Percentiles rank a stretch among this genome's conserved stretches.
Conservation (phyloP, 2,113 vertebrate genomes). For the Rhinolophus sinicus region DNA sequence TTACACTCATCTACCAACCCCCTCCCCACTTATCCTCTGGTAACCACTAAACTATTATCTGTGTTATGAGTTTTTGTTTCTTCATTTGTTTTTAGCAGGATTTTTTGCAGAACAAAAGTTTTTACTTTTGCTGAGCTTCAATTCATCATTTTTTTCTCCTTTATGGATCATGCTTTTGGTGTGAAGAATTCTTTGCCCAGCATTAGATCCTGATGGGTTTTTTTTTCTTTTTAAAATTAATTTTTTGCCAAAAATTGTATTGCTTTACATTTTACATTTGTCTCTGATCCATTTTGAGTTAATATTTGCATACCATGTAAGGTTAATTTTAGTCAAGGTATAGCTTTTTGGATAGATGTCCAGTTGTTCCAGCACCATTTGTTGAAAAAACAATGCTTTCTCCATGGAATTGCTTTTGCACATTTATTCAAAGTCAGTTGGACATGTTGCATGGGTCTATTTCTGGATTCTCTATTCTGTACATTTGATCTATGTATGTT, state of each 20-base stretch:
- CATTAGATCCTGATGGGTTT: not conserved
- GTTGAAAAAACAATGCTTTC: not conserved
- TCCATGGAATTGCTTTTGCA: not conserved
- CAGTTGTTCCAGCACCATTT: not conserved
- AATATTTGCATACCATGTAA: not conserved
- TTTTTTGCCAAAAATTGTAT: not conserved
- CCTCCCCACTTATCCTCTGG: too few species aligned
- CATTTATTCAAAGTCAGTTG: not conserved
- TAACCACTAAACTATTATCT: too few species aligned
- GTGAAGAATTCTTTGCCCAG: not conserved
- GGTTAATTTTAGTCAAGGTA: not conserved
- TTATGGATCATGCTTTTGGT: not conserved
- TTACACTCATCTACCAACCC: too few species aligned
- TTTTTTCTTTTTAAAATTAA: not conserved
- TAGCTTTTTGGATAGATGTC: not conserved
- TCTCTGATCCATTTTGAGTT: not conserved
- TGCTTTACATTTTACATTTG: not conserved
- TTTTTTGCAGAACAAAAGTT: not conserved
- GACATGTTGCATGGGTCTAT: not conserved
- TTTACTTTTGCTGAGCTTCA: not conserved
- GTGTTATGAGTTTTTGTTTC: too few species aligned
- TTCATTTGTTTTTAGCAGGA: too few species aligned
- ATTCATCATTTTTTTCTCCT: not conserved
- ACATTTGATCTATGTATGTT: not conserved
- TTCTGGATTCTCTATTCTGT: not conserved